Conservation (phyloP, 2,797 vertebrate genomes). For the Liasis olivaceus region DNA sequence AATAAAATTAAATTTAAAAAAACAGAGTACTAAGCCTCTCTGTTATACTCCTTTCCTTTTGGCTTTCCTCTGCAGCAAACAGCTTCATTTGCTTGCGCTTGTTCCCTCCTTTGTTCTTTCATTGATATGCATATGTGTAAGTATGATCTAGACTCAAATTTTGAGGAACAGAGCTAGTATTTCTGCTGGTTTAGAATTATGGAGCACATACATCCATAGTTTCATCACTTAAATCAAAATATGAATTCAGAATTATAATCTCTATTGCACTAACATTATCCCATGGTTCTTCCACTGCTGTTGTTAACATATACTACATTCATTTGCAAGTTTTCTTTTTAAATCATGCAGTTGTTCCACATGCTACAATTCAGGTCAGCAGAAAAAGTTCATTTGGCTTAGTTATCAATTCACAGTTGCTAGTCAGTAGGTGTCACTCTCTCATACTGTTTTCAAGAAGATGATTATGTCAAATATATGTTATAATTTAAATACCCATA, state of each 20-base stretch:
- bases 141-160: not conserved
- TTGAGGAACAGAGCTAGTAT: not conserved
- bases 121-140: not conserved
- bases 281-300: not conserved
- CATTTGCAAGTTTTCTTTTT: not conserved
- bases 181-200: not conserved
- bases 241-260: not conserved
- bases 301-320: not conserved
- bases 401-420: not conserved
- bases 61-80: not conserved
- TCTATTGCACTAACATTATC: not conserved
- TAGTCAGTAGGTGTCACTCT: not conserved
- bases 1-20: not conserved
- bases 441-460: not conserved
- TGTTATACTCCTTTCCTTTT: not conserved
- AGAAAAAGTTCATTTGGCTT: not conserved
- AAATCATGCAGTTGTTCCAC: not conserved
- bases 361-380: not conserved
- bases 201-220: not conserved
- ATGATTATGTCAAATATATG: not conserved
- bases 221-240: not conserved
- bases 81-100: not conserved
- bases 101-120: not conserved
- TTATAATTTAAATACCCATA: not conserved
- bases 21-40: not conserved